phyloP scores from a whole-genome alignment of 2,888 invertebrate species.

The Calameuta filiformis region DNA sequence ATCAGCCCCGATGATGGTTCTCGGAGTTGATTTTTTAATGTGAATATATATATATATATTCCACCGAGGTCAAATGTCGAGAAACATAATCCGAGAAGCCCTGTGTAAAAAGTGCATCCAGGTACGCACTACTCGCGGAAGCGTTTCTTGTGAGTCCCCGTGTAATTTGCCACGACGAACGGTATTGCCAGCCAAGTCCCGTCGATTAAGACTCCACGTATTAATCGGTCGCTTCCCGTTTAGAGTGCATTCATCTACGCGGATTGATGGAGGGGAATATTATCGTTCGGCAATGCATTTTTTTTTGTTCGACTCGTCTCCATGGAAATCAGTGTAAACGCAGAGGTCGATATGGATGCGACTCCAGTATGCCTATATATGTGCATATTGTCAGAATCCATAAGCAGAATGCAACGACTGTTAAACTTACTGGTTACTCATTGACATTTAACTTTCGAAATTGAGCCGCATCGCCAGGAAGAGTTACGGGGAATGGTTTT shows the following conservation, averaged over 20 bases:
- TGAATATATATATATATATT: not conserved
- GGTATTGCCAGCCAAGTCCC: not conserved
- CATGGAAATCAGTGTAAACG: not conserved
- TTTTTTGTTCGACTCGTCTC: not conserved
- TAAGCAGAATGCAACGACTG: not conserved
- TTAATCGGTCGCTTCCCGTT: not conserved
- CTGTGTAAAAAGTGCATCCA: not conserved
- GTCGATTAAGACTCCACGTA: not conserved
- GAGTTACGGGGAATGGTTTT: slow-evolving; percentile 13
- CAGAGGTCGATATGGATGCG: too few relatives aligned
- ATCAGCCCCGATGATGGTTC: not conserved
- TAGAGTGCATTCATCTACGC: not conserved
- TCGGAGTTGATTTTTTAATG: not conserved
- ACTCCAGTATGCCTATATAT: too few relatives aligned
- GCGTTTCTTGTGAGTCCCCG: not conserved
- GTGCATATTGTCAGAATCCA: not conserved
- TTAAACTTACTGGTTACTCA: slow-evolving; percentile 25
- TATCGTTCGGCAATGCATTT: not conserved
- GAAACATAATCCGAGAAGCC: not conserved
- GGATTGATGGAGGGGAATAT: not conserved
- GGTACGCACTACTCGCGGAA: not conserved
- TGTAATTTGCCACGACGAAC: not conserved
- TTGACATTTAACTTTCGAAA: slow-evolving; percentile 64
- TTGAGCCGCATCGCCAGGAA: slow-evolving; percentile 29
- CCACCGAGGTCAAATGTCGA: not conserved